phyloP scores from a whole-genome alignment of 2,113 vertebrate species.

The Tetraodon nigroviridis region DNA sequence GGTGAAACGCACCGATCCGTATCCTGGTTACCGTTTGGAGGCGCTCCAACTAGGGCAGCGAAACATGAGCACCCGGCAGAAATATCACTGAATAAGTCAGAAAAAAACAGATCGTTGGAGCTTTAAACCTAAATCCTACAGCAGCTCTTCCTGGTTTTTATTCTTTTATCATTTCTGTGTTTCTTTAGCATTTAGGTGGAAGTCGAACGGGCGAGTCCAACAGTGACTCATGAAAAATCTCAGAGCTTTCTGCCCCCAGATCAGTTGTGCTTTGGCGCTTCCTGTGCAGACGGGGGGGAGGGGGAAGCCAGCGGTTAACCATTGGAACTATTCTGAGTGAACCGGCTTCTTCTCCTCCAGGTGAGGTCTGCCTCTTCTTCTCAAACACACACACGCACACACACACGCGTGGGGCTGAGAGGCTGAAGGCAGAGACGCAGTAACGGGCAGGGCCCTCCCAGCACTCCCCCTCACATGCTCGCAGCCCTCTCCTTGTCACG shows the following conservation, averaged over 20 bases:
- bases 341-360: neutral
- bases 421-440: constrained; percentile 8
- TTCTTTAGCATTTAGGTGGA: neutral
- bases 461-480: constrained; percentile 21
- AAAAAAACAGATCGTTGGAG: neutral
- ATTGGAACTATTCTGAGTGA: constrained; percentile 66
- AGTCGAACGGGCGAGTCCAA: neutral
- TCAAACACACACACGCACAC: too few relatives aligned
- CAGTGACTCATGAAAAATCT: constrained; percentile 68
- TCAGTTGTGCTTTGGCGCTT: too few relatives aligned
- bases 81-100: neutral
- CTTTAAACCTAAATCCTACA: too few relatives aligned
- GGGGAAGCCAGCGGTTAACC: constrained; percentile 66
- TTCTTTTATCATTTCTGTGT: too few relatives aligned
- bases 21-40: constrained; percentile 7
- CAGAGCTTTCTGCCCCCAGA: constrained; percentile 16
- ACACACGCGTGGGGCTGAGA: too few relatives aligned
- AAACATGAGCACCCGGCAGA: constrained; percentile 24
- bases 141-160: neutral
- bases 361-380: neutral
- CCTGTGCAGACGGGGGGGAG: constrained; percentile 6
- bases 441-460: constrained; percentile 48
- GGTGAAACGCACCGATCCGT: constrained; percentile 29
- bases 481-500: constrained; percentile 51
- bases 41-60: constrained; percentile 18